Conservation (phyloP, 1,140 invertebrate genomes). For the Limonius californicus region DNA sequence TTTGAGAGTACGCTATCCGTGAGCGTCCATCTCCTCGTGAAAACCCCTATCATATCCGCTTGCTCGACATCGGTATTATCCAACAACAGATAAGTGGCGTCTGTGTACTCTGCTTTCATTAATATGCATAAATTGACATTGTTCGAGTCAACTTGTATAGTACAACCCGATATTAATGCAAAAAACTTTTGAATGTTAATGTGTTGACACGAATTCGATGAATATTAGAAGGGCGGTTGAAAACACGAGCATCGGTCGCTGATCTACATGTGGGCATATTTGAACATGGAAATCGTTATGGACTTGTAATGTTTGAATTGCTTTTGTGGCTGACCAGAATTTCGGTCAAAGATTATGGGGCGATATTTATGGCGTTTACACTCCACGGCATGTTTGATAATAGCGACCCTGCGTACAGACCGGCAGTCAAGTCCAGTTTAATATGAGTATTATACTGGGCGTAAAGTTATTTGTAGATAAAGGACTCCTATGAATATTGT, state of each 20-base stretch:
- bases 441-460: neutral
- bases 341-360: slow-evolving; percentile 27
- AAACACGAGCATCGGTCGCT: neutral
- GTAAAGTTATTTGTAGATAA: neutral
- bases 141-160: slow-evolving; percentile 18
- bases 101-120: slow-evolving; percentile 17
- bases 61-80: slow-evolving; percentile 6
- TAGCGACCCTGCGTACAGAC: neutral
- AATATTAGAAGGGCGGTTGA: slow-evolving; percentile 16
- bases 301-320: slow-evolving; percentile 22
- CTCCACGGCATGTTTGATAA: slow-evolving; percentile 10
- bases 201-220: slow-evolving; percentile 22
- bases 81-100: slow-evolving; percentile 12
- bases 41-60: slow-evolving; percentile 1
- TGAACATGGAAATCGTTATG: slow-evolving; percentile 21
- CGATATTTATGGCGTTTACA: slow-evolving; percentile 26
- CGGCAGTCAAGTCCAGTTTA: neutral
- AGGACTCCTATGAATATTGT: too few species aligned
- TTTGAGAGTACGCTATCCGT: slow-evolving; percentile 1
- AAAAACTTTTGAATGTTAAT: slow-evolving; percentile 25
- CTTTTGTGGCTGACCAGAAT: slow-evolving; percentile 29
- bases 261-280: slow-evolving; percentile 15
- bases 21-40: slow-evolving; percentile 3
- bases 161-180: slow-evolving; percentile 16
- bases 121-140: slow-evolving; percentile 27